Base-by-base conservation (phyloP, 2,113 vertebrate species). In the Jaculus jaculus region DNA sequence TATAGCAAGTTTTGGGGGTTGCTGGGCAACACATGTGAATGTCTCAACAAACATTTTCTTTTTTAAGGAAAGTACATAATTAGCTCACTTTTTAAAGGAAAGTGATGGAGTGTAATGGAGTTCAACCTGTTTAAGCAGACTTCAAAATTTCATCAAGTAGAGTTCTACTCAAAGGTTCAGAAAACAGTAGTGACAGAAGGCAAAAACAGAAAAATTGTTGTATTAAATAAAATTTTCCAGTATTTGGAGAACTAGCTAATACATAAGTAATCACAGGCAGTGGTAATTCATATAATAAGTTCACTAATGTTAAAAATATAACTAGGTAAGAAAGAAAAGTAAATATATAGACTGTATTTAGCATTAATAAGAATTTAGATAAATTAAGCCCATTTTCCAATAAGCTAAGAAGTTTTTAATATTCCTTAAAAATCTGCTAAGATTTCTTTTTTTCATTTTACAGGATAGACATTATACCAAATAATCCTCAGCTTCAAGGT, bases 61-160 rank as follows among this genome's bases (percentile, higher is more conserved):
- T 54, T 54, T 54, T 85, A 95, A 95, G 72, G 75, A 92, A 96
- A 91, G 83, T 18, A 39, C 65, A 63, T 85, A 84, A 93, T 94
- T 95, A 93, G 66, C 71, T 92, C 61, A 84, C 85, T 91, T 92
- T 71, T 72, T 81, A 82, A 90, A 82, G 26, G 42, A 73, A 93
- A 91, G 83, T 94, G 91, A 94, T 96, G 94, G 96, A 86, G 81
- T 94, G 72, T 83, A 90, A 89, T 21, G 13, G 23, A 93, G 81
- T 87, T 92, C 51, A 94, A 78, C 89, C 68, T 96, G 30, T 66
- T 96, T 51, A 89, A 90, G 82, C 66, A 85, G 23, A 72, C 71
- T 92, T 60, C 84, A 95, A 69, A 81, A 13, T 47, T 81, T 63
- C 82, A 66, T 73, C 82, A 37, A 65, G 51, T 34, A 51, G 42